A percentile compares a stretch with the other conserved stretches of the same genome.
Evolutionary conservation across 1,140 invertebrate species (phyloP).

Genomic region (Pogonus chalceus): DNA sequence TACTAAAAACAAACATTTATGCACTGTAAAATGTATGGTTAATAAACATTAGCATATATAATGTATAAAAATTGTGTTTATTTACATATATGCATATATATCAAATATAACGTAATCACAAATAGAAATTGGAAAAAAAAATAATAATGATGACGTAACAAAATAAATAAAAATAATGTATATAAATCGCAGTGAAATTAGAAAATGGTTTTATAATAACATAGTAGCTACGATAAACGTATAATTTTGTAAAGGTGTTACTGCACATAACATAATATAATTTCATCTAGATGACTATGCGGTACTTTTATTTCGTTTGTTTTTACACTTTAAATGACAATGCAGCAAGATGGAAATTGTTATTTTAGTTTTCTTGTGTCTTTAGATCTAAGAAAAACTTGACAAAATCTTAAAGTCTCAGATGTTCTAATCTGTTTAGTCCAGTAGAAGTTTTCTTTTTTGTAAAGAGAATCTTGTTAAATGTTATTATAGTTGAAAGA

Average conservation of each 20-base stretch:
- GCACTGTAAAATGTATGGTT: too few species aligned
- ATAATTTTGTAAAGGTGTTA: neutral
- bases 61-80: too few species aligned
- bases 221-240: neutral
- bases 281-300: too few species aligned
- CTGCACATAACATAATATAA: neutral
- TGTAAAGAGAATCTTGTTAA: neutral
- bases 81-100: too few species aligned
- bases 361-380: neutral
- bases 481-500: neutral
- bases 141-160: too few species aligned
- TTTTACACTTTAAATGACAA: neutral
- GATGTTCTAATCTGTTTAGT: neutral
- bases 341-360: neutral
- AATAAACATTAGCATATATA: too few species aligned
- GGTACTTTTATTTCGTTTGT: neutral
- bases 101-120: too few species aligned
- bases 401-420: neutral
- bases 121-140: too few species aligned
- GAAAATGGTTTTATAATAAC: slow-evolving; percentile 1
- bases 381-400: neutral
- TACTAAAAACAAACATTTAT: too few species aligned
- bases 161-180: too few species aligned
- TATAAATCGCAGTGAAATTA: too few species aligned
- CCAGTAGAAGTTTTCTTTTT: neutral